Percentiles rank a stretch among this genome's conserved stretches.
Conservation (phyloP, 2,113 vertebrate species). For the Peromyscus leucopus region DNA sequence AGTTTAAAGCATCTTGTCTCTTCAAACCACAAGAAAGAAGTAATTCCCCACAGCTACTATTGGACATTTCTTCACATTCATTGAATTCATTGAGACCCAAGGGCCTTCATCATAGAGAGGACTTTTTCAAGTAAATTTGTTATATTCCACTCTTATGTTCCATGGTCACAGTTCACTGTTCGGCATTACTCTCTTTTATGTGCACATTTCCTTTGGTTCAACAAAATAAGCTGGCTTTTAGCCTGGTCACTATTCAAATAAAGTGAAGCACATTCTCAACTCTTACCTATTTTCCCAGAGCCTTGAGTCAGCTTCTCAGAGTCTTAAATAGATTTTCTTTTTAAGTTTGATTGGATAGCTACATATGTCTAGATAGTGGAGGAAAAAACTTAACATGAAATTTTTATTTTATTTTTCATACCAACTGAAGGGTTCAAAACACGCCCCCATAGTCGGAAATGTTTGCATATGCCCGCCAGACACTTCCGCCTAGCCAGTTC, state of each 20-base stretch:
- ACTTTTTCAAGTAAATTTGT: background rate
- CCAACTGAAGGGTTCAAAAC: no score
- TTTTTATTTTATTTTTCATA: background rate
- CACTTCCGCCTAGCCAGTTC: no score
- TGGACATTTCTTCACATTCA: background rate
- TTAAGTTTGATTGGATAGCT: background rate
- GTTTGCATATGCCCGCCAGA: no score
- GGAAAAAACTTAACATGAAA: background rate
- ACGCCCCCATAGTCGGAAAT: no score
- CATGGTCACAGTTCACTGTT: background rate
- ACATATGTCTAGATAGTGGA: background rate
- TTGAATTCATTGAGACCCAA: background rate
- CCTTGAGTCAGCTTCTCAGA: background rate
- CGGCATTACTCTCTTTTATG: background rate
- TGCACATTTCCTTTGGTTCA: background rate
- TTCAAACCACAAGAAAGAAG: background rate
- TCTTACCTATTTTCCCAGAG: constrained; percentile 4
- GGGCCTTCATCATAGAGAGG: no score
- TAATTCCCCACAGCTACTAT: background rate
- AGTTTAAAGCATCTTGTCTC: background rate
- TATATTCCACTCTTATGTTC: background rate
- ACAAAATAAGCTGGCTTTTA: background rate
- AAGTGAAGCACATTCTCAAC: background rate
- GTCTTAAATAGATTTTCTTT: background rate
- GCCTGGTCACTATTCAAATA: background rate